phyloP scores from a whole-genome alignment of 2,888 invertebrate genomes.

The Eumacrocentrus americanus region DNA sequence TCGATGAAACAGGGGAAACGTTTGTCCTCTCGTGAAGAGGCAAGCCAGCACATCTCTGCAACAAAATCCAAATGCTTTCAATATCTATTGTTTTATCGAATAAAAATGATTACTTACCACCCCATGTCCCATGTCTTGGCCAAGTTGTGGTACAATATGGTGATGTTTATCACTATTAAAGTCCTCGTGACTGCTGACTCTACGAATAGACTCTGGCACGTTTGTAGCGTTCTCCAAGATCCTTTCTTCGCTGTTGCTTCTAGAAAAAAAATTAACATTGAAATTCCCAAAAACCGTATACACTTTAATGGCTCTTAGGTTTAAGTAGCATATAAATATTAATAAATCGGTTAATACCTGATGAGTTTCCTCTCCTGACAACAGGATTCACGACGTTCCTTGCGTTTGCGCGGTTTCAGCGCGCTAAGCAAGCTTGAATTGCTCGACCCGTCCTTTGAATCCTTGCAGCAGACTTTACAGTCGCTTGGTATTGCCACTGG shows the following conservation, averaged over 20 bases:
- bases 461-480: slow-evolving; percentile 52
- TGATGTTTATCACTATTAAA: slow-evolving; percentile 61
- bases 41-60: slow-evolving; percentile 53
- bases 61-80: not conserved
- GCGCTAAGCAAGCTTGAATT: slow-evolving; percentile 65
- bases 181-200: slow-evolving; percentile 72
- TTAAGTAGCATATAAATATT: not conserved
- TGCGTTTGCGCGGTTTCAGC: slow-evolving; percentile 67
- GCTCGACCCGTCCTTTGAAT: slow-evolving; percentile 58
- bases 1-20: slow-evolving; percentile 54
- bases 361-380: slow-evolving; percentile 58
- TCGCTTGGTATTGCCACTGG: slow-evolving; percentile 52
- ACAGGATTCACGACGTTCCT: slow-evolving; percentile 69
- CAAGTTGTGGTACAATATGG: slow-evolving; percentile 50
- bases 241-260: slow-evolving; percentile 58
- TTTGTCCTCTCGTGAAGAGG: slow-evolving; percentile 59
- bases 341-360: slow-evolving; percentile 43
- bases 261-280: slow-evolving; percentile 31
- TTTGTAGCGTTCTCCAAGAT: slow-evolving; percentile 49
- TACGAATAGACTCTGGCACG: slow-evolving; percentile 59
- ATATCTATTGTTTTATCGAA: too few species aligned
- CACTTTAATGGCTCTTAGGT: not conserved
- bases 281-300: not conserved
- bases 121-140: slow-evolving; percentile 60
- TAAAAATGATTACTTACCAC: slow-evolving; percentile 49